Evolutionary conservation across 2,797 vertebrate species (phyloP), one percentile per base, ranked within the genome.

Genomic region (Falco columbarius): DNA sequence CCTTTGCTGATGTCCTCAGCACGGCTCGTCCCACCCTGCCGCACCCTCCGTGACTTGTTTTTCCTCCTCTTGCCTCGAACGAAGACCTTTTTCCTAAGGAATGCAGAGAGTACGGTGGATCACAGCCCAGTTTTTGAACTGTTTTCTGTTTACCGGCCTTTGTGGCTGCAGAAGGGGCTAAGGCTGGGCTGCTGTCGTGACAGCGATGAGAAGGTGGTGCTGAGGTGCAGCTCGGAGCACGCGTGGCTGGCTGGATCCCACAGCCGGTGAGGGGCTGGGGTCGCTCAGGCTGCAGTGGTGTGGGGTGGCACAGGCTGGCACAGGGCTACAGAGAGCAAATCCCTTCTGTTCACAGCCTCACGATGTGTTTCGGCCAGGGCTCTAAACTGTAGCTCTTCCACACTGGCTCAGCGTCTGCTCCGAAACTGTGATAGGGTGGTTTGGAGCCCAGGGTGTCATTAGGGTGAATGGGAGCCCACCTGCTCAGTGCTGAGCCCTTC

Each of bases 1-100:
- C 12, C 73, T 52, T 10, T 9, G 77, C 16, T 5, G 10, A 0
- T 59, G 23, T 2, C 38, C 36, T n/a, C 15, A 19, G 65, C 24
- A 2, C 24, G 44, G 23, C 4, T 55, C 30, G 44, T 21, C 72
- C 38, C 26, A 0, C 54, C 67, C 67, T 47, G 38, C 14, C 1
- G 14, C 56, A 20, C 0, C 0, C 44, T 12, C 29, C 12, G 75
- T 12, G 0, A 0, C 7, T 14, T 21, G 0, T 3, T 30, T 16
- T 29, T 16, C 24, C 38, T 63, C n/a, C 52, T 17, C 34, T 65
- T 10, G 0, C 6, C 49, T 52, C 56, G 46, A 52, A 47, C 56
- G 51, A 52, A 47, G 34, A 26, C 38, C 8, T 0, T 40, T 86
- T 22, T 42, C 63, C 49, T 6, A 3, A 40, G 32, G 77, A 54